These are phyloP conservation scores for Cherax destructor DNA, from an alignment of 1,140 invertebrate species.

Conservation along the genomic window DNA sequence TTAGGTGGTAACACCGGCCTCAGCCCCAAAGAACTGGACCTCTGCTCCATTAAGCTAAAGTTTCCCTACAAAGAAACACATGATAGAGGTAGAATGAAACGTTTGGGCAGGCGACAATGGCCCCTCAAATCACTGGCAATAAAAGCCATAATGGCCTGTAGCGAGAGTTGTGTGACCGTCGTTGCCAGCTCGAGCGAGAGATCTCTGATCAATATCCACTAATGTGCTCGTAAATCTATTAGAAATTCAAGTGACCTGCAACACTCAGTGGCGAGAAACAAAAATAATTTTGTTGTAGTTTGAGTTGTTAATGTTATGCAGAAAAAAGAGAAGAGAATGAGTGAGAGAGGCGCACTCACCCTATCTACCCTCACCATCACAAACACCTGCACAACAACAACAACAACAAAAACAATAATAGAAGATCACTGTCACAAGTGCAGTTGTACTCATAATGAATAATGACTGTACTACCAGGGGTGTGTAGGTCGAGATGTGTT, in stretches of 20 bases:
- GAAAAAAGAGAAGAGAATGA: no score
- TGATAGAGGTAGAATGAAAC: slow-evolving; percentile 38
- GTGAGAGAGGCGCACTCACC: no score
- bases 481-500: no score
- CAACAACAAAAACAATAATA: no score
- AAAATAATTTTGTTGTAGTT: no score
- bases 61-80: slow-evolving; percentile 46
- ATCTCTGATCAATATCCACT: neutral
- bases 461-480: no score
- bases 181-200: neutral
- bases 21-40: slow-evolving; percentile 24
- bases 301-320: no score
- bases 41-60: slow-evolving; percentile 35
- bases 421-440: no score
- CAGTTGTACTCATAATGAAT: no score
- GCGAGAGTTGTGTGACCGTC: slow-evolving; percentile 11
- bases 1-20: slow-evolving; percentile 12
- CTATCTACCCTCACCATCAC: no score
- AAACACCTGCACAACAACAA: no score
- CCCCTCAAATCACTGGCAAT: slow-evolving; percentile 55
- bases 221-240: neutral
- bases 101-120: slow-evolving; percentile 31
- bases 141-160: slow-evolving; percentile 49
- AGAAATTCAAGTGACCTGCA: slow-evolving; percentile 1
- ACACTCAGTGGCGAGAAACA: neutral